Conservation (phyloP, 2,888 invertebrate species). For the Cerastis leucographa region DNA sequence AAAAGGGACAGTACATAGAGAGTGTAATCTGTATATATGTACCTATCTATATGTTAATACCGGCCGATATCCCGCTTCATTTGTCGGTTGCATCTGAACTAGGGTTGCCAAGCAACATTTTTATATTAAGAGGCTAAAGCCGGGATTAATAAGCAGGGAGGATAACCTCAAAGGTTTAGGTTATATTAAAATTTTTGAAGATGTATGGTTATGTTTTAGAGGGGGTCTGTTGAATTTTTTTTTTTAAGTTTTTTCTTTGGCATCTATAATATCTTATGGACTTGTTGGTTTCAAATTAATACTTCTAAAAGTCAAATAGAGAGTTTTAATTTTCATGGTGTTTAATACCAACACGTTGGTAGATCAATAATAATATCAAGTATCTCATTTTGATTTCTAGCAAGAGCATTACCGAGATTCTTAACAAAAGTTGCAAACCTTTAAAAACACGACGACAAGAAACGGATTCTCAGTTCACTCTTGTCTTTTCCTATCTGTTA, state of each 20-base stretch:
- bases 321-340: background rate
- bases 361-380: background rate
- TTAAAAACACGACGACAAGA: background rate
- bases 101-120: constrained; percentile 69
- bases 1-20: constrained; percentile 36
- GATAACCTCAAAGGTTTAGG: constrained; percentile 26
- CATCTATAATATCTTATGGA: background rate
- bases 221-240: background rate
- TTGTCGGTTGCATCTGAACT: constrained; percentile 69
- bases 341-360: background rate
- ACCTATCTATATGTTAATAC: constrained; percentile 52
- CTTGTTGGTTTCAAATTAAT: background rate
- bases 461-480: background rate
- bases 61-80: constrained; percentile 78
- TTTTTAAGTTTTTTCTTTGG: background rate
- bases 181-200: constrained; percentile 42
- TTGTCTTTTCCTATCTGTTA: constrained; percentile 2
- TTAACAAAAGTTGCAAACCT: background rate
- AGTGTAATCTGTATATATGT: constrained; percentile 33
- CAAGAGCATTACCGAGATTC: background rate
- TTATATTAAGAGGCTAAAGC: constrained; percentile 24
- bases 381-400: background rate
- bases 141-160: constrained; percentile 27
- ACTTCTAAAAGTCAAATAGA: background rate
- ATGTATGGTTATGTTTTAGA: constrained; percentile 6